A percentile compares a stretch with the other conserved stretches of the same genome.
phyloP scores from a whole-genome alignment of 2,113 vertebrate genomes.

The Delphinapterus leucas region DNA sequence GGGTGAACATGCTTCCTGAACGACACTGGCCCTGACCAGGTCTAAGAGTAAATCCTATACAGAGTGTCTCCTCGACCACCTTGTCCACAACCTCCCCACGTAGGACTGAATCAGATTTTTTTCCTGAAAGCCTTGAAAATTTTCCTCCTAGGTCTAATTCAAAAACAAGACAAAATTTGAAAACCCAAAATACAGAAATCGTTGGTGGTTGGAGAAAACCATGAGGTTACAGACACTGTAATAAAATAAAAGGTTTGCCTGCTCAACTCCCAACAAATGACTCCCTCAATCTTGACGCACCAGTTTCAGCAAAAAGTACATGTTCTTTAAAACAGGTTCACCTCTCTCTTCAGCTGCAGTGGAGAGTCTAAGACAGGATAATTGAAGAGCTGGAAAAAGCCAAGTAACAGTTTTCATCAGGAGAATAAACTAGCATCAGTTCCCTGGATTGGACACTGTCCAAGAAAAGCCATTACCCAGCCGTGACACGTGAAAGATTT shows the following conservation, averaged over 20 bases:
- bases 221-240: not conserved
- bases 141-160: not conserved
- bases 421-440: slow-evolving; percentile 32
- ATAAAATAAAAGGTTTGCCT: slow-evolving; percentile 30
- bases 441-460: slow-evolving; percentile 21
- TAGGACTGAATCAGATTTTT: not conserved
- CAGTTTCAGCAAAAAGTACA: not conserved
- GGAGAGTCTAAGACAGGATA: slow-evolving; percentile 31
- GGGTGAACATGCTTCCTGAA: not conserved
- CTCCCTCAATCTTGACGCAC: not conserved
- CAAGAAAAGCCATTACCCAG: slow-evolving; percentile 58
- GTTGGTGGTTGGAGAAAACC: not conserved
- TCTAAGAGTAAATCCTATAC: not conserved
- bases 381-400: slow-evolving; percentile 49
- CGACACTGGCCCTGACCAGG: not conserved
- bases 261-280: not conserved
- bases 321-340: slow-evolving; percentile 10
- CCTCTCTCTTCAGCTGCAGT: not conserved
- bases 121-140: not conserved
- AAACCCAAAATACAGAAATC: not conserved
- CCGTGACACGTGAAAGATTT: slow-evolving; percentile 31
- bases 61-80: not conserved
- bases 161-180: not conserved
- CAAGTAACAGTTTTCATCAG: slow-evolving; percentile 47
- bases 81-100: not conserved